A percentile compares a stretch with the other conserved stretches of the same genome.
Conservation (phyloP, 2,113 vertebrate genomes). For the Hydrolagus affinis region DNA sequence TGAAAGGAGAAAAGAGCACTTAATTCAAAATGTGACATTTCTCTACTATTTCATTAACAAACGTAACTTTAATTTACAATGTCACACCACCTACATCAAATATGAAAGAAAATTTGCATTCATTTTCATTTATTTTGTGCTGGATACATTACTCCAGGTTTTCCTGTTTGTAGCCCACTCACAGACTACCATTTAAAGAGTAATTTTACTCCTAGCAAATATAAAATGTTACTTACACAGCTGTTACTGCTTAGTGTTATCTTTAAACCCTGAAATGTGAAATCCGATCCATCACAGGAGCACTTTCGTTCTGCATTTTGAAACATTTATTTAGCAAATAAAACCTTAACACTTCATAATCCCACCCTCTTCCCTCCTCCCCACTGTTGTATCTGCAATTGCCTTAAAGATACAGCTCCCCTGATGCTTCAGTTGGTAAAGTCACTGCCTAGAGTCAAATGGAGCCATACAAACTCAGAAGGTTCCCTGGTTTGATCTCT, state of each 20-base stretch:
- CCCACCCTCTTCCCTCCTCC: background rate
- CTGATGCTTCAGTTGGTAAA: too few relatives aligned
- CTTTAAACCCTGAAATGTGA: background rate
- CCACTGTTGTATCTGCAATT: background rate
- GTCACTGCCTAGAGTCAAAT: too few relatives aligned
- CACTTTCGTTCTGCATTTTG: constrained; percentile 16
- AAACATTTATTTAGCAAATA: constrained; percentile 26
- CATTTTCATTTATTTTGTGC: background rate
- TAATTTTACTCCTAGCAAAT: background rate
- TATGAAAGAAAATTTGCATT: background rate
- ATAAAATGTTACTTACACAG: constrained; percentile 20
- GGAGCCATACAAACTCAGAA: too few relatives aligned
- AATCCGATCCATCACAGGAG: constrained; percentile 18
- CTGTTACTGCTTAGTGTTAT: constrained; percentile 28
- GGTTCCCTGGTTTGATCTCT: too few relatives aligned
- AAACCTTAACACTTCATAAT: constrained; percentile 5
- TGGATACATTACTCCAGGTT: too few relatives aligned
- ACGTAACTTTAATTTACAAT: background rate
- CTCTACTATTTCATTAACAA: background rate
- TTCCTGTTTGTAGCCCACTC: background rate
- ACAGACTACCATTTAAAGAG: background rate
- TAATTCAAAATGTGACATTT: background rate
- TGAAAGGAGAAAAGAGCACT: background rate
- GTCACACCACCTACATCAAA: background rate
- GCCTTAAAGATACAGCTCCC: background rate